Evolutionary conservation across 2,888 invertebrate species (phyloP), one percentile per base, ranked within the genome.

Genomic region (Sphaerophoria taeniata): DNA sequence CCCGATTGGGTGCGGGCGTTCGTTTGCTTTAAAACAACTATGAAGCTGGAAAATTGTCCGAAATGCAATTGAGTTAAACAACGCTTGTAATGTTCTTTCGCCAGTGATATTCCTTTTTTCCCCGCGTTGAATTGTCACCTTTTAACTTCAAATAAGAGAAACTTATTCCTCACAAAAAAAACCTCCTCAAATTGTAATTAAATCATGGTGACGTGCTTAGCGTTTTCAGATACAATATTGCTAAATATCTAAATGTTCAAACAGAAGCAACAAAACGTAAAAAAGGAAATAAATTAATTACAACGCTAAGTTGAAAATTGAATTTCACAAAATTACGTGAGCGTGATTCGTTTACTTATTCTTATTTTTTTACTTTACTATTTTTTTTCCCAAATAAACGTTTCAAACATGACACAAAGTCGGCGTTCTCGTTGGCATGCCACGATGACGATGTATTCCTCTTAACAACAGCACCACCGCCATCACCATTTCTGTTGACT

Each of bases 201-300:
- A 83, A 73, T 63, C 63, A 45, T 31, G 79, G 73, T 70, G 73
- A 78, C 82, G 82, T 83, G 82, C 82, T 73, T 69, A 73, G 78
- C n/a, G 73, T 45, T 43, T 24, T 83, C 55, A 55, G 61, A 61
- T 77, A 49, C 72, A 76, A 72, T 60, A 60, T 83, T 83, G 82
- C 78, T 83, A 78, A 83, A 82, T 69, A 77, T 55, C 60, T 47
- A 49, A 60, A 24, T 55, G 31, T 56, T 31, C 36, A 16, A 58
- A 39, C 34, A 24, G 36, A 33, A n/a, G 55, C 45, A 60, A 65
- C 5, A 5, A 9, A n/a, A 43, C 6, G 12, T 12, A 11, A 72
- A 43, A 63, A 69, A 63, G 47, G 33, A 81, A 78, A 74, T 74
- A 70, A 78, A 78, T 78, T 63, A 78, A 82, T 81, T 81, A 65